A percentile compares a stretch with the other conserved stretches of the same genome.
Conservation (phyloP, 1,140 invertebrate genomes). For the Phocides pigmalion region DNA sequence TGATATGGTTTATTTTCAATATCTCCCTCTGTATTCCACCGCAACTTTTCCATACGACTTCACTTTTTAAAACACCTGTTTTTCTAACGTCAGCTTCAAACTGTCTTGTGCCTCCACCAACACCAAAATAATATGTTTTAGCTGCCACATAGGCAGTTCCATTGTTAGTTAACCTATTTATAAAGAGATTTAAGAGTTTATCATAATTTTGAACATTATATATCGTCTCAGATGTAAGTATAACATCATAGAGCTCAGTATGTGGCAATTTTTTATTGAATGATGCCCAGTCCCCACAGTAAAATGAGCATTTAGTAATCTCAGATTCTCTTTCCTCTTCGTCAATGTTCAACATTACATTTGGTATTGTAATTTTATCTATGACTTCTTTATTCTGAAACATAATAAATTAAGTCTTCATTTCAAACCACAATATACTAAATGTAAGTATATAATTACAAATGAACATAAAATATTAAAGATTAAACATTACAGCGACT, state of each 20-base stretch:
- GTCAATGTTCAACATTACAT: conserved; percentile 88
- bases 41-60: conserved; percentile 85
- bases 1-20: conserved; percentile 77
- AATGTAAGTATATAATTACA: too few relatives aligned
- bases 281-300: conserved; percentile 91
- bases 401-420: conserved; percentile 41
- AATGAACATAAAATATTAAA: too few relatives aligned
- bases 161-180: conserved; percentile 85
- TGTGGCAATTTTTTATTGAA: conserved; percentile 83
- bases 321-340: conserved; percentile 72
- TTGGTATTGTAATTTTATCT: conserved; percentile 89
- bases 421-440: too few relatives aligned
- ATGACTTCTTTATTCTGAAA: conserved; percentile 92
- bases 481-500: too few relatives aligned
- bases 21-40: conserved; percentile 85
- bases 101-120: conserved; percentile 91
- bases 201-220: conserved; percentile 92
- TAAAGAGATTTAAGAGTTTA: conserved; percentile 90
- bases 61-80: conserved; percentile 81
- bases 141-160: conserved; percentile 90
- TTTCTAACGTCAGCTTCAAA: conserved; percentile 87
- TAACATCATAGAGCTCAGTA: conserved; percentile 89
- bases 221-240: conserved; percentile 95
- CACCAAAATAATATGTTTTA: conserved; percentile 95
- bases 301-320: conserved; percentile 87